Percentiles rank a stretch among this genome's conserved stretches.
These are phyloP conservation scores for Loris lydekkerianus DNA, from an alignment of 2,797 vertebrate genomes.

Conservation along the genomic window DNA sequence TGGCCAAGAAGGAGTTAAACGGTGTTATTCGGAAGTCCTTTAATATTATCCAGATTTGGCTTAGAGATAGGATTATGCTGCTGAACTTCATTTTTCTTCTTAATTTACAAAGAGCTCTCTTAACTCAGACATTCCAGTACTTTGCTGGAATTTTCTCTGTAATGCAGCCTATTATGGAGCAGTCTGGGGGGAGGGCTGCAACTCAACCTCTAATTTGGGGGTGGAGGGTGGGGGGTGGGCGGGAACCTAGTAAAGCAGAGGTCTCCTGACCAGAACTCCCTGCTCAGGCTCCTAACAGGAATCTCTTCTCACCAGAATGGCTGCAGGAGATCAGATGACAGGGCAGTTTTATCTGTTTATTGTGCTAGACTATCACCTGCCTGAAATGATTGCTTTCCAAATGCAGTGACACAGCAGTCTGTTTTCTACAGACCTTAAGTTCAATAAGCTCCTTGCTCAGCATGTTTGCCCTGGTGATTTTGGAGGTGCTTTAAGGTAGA, in stretches of 20 bases:
- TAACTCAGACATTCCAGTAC: conserved; percentile 61
- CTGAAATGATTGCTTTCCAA: conserved; percentile 62
- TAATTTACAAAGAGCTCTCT: conserved; percentile 74
- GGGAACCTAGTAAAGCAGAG: conserved; percentile 45
- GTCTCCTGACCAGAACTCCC: not conserved
- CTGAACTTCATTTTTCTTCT: conserved; percentile 71
- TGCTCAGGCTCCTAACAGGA: not conserved
- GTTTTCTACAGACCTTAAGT: conserved; percentile 26
- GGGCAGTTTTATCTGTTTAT: not conserved
- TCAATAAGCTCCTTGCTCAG: not conserved
- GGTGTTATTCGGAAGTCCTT: conserved; percentile 57
- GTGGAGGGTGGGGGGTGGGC: not conserved
- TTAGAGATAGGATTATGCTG: conserved; percentile 70
- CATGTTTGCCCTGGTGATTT: conserved; percentile 38
- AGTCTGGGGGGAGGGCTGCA: not conserved
- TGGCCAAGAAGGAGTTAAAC: conserved; percentile 47
- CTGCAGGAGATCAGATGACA: not conserved
- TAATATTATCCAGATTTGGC: conserved; percentile 58
- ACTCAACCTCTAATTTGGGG: conserved; percentile 33
- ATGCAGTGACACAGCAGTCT: conserved; percentile 45
- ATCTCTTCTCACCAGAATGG: not conserved
- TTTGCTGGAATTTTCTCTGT: conserved; percentile 72
- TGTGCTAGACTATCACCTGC: conserved; percentile 20
- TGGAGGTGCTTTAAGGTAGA: not conserved
- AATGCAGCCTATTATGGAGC: conserved; percentile 13